Evolutionary conservation across 2,888 invertebrate species (phyloP), one percentile per base, ranked within the genome.

Genomic region (Anoncus sp.): DNA sequence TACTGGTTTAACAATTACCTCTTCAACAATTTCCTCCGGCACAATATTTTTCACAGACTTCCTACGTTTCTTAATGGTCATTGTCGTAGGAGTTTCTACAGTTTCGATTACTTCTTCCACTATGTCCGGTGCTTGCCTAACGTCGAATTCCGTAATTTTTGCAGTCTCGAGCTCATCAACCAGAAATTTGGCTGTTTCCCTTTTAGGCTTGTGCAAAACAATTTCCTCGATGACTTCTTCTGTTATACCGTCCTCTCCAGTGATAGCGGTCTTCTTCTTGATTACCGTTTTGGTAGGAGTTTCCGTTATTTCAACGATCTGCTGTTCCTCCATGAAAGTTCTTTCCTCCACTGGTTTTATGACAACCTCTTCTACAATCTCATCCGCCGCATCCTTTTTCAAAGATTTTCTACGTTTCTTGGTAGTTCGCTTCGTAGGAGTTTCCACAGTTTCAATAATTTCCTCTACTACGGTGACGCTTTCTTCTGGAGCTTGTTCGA

Each of bases 141-240:
- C 77, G 7, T 81, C 77, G 31, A 81, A 75, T 51, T 84, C 81
- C 43, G 71, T 77, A 31, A 83, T 67, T 47, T 53, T 71, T 9
- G 72, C 79, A 1, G 91, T 79, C 62, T 90, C 89, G 72, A 92
- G 89, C 75, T 92, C 92, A 77, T 90, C 90, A 1, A 87, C 79
- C 7, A 80, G 43, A 16, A 81, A 77, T 49, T 79, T 83, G 3
- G 83, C 85, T 43, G 73, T 75, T 72, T 81, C 77, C 73, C 78
- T 82, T 24, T 76, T 71, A 22, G 83, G 85, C 57, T 85, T 84
- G n/a, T 83, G 82, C 22, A 83, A 53, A 7, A 81, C 73, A 5
- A 87, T 86, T 40, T 87, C 87, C 60, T 86, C 85, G 16, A 85
- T 81, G 0, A 80, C 43, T 73, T 88, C 86, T 57, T 87, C 85